Conservation (phyloP, 53 echinoderm and acorn worm species). For the Pentamera pediparva region DNA sequence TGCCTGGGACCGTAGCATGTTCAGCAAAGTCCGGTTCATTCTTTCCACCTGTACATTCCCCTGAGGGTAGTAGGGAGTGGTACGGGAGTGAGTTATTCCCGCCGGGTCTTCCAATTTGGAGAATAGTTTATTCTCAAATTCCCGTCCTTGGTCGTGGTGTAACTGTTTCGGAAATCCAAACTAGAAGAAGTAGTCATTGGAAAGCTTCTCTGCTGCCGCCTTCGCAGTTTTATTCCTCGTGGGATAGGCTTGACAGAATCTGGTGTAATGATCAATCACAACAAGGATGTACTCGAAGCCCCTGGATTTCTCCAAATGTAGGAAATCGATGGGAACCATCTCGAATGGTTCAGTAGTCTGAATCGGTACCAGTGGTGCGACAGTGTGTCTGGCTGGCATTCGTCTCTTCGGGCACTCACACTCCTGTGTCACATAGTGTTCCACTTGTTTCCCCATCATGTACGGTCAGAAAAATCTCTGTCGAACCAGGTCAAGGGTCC, state of each 20-base stretch:
- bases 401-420: constrained; percentile 43
- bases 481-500: constrained; percentile 28
- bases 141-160: constrained; percentile 61
- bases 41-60: constrained; percentile 58
- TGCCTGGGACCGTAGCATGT: constrained; percentile 42
- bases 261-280: constrained; percentile 54
- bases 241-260: constrained; percentile 51
- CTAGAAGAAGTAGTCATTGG: constrained; percentile 36
- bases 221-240: constrained; percentile 51
- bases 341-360: constrained; percentile 57
- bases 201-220: constrained; percentile 46
- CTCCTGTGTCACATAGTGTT: constrained; percentile 9
- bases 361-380: constrained; percentile 39
- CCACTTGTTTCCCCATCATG: constrained; percentile 42
- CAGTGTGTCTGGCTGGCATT: constrained; percentile 15
- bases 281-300: constrained; percentile 67
- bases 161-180: constrained; percentile 53
- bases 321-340: constrained; percentile 48
- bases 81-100: constrained; percentile 34
- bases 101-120: constrained; percentile 16
- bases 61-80: constrained; percentile 66
- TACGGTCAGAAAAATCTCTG: constrained; percentile 53
- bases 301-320: constrained; percentile 50
- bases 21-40: constrained; percentile 58
- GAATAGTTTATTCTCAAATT: constrained; percentile 66